Conservation (phyloP, 1,140 invertebrate species). For the Coelopa frigida region DNA sequence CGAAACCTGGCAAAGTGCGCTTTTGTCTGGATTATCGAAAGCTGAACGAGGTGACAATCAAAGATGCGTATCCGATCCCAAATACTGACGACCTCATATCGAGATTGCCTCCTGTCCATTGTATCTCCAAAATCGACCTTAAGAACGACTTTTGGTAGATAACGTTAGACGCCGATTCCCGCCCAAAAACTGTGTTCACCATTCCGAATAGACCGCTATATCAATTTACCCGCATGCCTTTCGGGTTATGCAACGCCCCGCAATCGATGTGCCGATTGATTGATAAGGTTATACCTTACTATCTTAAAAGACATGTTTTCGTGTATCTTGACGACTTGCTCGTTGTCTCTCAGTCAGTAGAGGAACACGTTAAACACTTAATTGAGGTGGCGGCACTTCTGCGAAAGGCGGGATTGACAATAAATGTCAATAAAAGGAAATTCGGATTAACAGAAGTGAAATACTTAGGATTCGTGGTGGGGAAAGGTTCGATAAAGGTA, state of each 20-base stretch:
- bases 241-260: slow-evolving; percentile 5
- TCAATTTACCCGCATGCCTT: background rate
- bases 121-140: slow-evolving; percentile 11
- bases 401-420: slow-evolving; percentile 13
- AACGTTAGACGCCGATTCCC: slow-evolving; percentile 19
- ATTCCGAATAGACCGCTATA: background rate
- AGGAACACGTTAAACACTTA: slow-evolving; percentile 7
- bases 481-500: slow-evolving; percentile 33
- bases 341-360: slow-evolving; percentile 5
- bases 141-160: slow-evolving; percentile 35
- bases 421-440: slow-evolving; percentile 22
- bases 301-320: slow-evolving; percentile 7
- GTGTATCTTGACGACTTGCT: slow-evolving; percentile 10
- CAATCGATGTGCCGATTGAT: slow-evolving; percentile 8
- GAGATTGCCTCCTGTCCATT: slow-evolving; percentile 14
- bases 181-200: slow-evolving; percentile 44
- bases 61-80: slow-evolving; percentile 29
- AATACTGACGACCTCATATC: slow-evolving; percentile 14
- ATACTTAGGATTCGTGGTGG: slow-evolving; percentile 4
- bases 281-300: slow-evolving; percentile 2
- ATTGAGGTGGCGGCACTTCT: background rate
- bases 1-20: slow-evolving; percentile 19
- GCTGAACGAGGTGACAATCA: slow-evolving; percentile 24
- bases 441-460: slow-evolving; percentile 22
- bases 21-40: slow-evolving; percentile 31